These are phyloP conservation scores for Rhynchonycteris naso DNA, from an alignment of 2,797 vertebrate genomes.

Conservation along the genomic window DNA sequence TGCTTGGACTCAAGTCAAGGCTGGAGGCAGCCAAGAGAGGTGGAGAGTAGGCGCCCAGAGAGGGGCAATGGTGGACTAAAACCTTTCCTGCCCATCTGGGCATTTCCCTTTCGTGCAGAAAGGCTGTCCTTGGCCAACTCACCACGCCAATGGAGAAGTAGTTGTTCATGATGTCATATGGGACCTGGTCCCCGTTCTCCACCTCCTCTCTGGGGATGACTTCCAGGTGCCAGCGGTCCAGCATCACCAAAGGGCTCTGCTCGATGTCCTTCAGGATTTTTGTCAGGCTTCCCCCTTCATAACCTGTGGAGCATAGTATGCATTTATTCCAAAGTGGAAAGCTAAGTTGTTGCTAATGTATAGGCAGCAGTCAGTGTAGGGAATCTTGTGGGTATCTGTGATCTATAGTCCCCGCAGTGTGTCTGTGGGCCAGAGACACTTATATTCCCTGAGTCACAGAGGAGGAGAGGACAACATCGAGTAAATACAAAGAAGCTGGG, in stretches of 20 bases:
- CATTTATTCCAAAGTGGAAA: slow-evolving; percentile 22
- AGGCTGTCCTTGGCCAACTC: slow-evolving; percentile 77
- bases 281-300: slow-evolving; percentile 94
- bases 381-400: neutral
- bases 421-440: slow-evolving; percentile 6
- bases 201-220: slow-evolving; percentile 92
- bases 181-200: slow-evolving; percentile 94
- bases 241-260: slow-evolving; percentile 92
- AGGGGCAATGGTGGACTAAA: neutral
- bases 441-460: neutral
- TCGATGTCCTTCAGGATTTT: slow-evolving; percentile 96
- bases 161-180: slow-evolving; percentile 97
- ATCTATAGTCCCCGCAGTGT: neutral
- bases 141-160: slow-evolving; percentile 99
- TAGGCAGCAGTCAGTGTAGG: neutral
- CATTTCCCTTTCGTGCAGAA: neutral
- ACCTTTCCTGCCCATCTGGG: neutral
- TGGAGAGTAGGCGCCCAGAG: neutral
- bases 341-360: neutral
- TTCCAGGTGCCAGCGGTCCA: slow-evolving; percentile 96
- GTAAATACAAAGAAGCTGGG: neutral
- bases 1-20: neutral
- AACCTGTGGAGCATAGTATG: slow-evolving; percentile 86
- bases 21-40: neutral
- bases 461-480: neutral